These are phyloP conservation scores for Ophonus ardosiacus DNA, from an alignment of 2,888 invertebrate genomes.

Conservation along the genomic window DNA sequence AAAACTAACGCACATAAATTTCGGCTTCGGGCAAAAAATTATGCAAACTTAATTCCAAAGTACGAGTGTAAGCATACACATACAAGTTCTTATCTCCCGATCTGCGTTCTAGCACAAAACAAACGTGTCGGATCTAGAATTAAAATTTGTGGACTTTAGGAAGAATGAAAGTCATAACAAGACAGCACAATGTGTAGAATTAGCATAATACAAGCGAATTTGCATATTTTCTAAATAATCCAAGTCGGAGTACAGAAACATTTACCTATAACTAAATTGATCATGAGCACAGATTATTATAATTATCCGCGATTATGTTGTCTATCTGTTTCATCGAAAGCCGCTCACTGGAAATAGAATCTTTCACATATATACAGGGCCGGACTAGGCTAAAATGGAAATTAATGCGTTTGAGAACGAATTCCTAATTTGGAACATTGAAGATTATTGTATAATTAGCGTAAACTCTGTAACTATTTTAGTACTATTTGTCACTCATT, in stretches of 20 bases:
- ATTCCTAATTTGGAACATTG: background rate
- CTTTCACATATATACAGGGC: constrained; percentile 26
- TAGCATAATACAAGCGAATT: constrained; percentile 49
- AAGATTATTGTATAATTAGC: background rate
- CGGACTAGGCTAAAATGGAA: background rate
- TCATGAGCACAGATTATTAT: constrained; percentile 51
- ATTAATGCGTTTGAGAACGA: background rate
- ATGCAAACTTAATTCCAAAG: constrained; percentile 21
- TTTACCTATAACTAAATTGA: constrained; percentile 52
- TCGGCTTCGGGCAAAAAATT: constrained; percentile 33
- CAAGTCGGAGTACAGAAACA: constrained; percentile 40
- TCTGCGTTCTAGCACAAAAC: constrained; percentile 35
- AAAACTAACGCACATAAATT: constrained; percentile 14
- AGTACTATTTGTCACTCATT: too few species aligned
- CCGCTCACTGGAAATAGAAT: constrained; percentile 19
- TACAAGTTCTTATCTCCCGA: constrained; percentile 19
- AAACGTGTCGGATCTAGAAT: constrained; percentile 24
- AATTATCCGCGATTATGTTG: constrained; percentile 48
- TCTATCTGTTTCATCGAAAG: constrained; percentile 45
- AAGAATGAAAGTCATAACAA: constrained; percentile 51
- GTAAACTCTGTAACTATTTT: background rate
- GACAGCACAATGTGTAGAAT: constrained; percentile 47
- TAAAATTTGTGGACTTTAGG: constrained; percentile 33
- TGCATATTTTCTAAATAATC: constrained; percentile 54
- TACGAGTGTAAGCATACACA: background rate